Conservation (phyloP, 2,113 vertebrate genomes). For the Phainopepla nitens region DNA sequence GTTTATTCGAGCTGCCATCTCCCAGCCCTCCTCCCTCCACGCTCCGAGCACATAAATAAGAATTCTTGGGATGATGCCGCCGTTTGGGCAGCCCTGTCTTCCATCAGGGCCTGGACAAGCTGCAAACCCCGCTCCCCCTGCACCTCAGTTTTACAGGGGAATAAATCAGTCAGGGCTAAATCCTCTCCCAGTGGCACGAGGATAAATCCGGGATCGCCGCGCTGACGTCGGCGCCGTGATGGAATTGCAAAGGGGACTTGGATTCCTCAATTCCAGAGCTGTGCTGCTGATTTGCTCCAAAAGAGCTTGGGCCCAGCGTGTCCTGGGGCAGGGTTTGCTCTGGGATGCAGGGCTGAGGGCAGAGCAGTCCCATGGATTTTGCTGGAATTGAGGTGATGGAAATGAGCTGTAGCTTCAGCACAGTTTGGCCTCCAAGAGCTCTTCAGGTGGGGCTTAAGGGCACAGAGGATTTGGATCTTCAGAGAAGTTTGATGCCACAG, state of each 20-base stretch:
- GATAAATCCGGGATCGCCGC: neutral
- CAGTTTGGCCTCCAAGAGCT: neutral
- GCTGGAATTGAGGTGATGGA: neutral
- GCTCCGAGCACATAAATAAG: neutral
- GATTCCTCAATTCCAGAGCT: neutral
- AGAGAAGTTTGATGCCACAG: too few species aligned
- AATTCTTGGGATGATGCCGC: neutral
- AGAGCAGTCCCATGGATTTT: neutral
- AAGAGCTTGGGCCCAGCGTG: neutral
- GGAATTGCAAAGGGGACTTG: neutral
- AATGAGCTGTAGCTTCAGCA: neutral
- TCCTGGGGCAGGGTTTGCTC: neutral
- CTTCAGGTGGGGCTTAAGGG: too few species aligned
- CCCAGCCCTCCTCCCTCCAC: neutral
- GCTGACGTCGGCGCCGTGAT: neutral
- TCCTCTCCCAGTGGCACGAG: neutral
- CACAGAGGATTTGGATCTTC: too few species aligned
- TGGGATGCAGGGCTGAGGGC: neutral
- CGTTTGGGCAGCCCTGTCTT: slow-evolving; percentile 17
- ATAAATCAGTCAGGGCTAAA: neutral
- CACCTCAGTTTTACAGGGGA: neutral
- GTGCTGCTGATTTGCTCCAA: neutral
- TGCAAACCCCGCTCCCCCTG: neutral
- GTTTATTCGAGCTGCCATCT: slow-evolving; percentile 32
- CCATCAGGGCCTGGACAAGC: neutral